Base-by-base conservation (phyloP, 2,797 vertebrate species). In the Lacerta viridis region DNA sequence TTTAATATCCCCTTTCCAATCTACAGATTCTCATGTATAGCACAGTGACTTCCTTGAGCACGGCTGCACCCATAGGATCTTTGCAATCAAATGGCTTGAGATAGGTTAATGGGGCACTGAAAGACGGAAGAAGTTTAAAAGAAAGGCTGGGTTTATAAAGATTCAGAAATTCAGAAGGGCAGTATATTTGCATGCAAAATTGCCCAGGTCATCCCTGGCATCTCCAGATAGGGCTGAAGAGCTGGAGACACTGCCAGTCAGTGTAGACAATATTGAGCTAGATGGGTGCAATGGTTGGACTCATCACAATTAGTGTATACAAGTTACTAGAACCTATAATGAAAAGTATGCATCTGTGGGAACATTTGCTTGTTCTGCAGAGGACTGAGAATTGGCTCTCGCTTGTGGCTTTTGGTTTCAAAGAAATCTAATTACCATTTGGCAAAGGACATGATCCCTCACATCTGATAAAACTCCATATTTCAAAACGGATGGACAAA, bases 341-440 rank as follows among this genome's bases (percentile, higher is more conserved):
- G 71, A 72, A 68, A 76, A 76, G 11, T 15, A 39, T 68, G 3
- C 11, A 23, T 68, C 39, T 39, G n/a, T 6, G 39, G 61, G 87
- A 66, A 75, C 39, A 74, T 75, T 25, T 36, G 5, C 29, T 33
- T 87, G 50, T 46, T 29, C 46, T 69, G 33, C 43, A 41, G 20
- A 25, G 50, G 33, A 78, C 23, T 39, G 41, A 69, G 69, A 78
- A 69, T 6, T 78, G 74, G 61, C 46, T 88, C 78, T 69, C 33
- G 6, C 17, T 39, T 39, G 3, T 39, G 11, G 11, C 25, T 61
- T 68, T 61, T 7, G 3, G 50, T 61, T 71, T 84, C 66, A 78
- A 59, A 80, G 20, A 74, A 79, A 61, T 27, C 20, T 78, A 74
- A 88, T 84, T 41, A 79, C 25, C 13, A 1, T n/a, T 84, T 83